These are phyloP conservation scores for Gnathonemus echidnorhynchus DNA, from an alignment of 2,113 vertebrate genomes.

Conservation along the genomic window DNA sequence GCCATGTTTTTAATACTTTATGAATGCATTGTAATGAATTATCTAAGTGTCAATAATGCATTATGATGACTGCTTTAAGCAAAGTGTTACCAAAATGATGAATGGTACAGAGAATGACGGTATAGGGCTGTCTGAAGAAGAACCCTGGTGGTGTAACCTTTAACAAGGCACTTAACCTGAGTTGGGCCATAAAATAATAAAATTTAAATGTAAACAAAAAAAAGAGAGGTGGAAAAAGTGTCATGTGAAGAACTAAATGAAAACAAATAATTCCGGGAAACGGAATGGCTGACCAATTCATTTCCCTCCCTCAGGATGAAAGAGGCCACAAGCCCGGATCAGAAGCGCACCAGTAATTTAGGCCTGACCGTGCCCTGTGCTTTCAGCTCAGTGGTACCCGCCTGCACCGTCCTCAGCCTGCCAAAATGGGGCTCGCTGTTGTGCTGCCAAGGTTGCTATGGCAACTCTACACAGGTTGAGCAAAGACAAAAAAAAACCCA, in stretches of 20 bases:
- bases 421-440: not conserved
- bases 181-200: not conserved
- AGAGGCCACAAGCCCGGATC: not conserved
- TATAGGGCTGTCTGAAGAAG: not conserved
- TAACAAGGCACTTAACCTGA: not conserved
- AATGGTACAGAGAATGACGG: not conserved
- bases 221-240: not conserved
- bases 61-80: too few relatives aligned
- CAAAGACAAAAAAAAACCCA: constrained; percentile 19
- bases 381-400: not conserved
- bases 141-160: not conserved
- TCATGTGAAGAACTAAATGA: not conserved
- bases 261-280: not conserved
- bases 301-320: not conserved
- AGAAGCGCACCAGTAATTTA: not conserved
- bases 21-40: too few relatives aligned
- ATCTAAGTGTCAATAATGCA: too few relatives aligned
- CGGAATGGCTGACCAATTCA: not conserved
- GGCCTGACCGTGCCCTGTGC: not conserved
- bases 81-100: too few relatives aligned
- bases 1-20: too few relatives aligned
- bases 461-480: constrained; percentile 32
- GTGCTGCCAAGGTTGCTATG: constrained; percentile 31
- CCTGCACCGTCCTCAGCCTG: not conserved
- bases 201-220: not conserved